Percentiles rank a stretch among this genome's conserved stretches.
Evolutionary conservation across 2,113 vertebrate species (phyloP).

Genomic region (Rhinolophus sinicus): DNA sequence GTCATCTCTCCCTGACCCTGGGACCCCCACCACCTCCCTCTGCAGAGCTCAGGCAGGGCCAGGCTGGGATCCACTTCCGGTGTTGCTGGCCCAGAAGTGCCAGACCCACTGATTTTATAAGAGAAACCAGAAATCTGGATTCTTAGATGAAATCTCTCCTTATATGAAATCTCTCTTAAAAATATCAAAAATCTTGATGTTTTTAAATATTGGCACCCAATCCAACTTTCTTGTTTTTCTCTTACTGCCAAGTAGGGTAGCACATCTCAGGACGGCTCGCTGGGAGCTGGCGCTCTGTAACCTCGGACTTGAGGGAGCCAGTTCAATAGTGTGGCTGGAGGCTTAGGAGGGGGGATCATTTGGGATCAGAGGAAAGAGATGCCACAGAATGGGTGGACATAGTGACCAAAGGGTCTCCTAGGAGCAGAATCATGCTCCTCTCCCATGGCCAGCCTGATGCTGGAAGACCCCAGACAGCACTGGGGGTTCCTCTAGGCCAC

Average conservation of each 20-base stretch:
- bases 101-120: not conserved
- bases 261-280: not conserved
- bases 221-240: not conserved
- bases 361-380: not conserved
- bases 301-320: not conserved
- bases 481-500: not conserved
- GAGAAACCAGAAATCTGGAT: not conserved
- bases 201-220: not conserved
- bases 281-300: not conserved
- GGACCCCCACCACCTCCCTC: fast-evolving
- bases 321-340: not conserved
- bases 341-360: no score
- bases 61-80: not conserved
- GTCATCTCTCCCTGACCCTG: not conserved
- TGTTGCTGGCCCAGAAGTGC: not conserved
- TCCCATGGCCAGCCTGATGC: not conserved
- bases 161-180: no score
- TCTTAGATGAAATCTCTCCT: not conserved
- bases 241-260: not conserved
- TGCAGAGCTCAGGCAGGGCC: not conserved
- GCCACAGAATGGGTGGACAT: not conserved
- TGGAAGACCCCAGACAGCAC: not conserved
- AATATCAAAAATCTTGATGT: no score
- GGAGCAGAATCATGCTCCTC: not conserved
- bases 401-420: not conserved